Percentiles rank a stretch among this genome's conserved stretches.
These are phyloP conservation scores for Bovichtus variegatus DNA, from an alignment of 2,797 vertebrate species.

Conservation along the genomic window DNA sequence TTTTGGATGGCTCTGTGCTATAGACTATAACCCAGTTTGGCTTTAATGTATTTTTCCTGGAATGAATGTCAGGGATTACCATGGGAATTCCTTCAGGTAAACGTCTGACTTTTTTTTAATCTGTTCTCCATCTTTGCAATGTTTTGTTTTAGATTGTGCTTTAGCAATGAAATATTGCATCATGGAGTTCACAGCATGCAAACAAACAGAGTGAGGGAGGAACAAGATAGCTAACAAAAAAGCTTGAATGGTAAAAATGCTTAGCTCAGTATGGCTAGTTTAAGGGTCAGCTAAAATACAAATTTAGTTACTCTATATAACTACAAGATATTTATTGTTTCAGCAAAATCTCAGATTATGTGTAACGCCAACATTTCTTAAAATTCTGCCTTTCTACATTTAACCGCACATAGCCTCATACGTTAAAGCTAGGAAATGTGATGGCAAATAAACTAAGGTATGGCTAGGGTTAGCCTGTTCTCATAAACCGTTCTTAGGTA, in stretches of 20 bases:
- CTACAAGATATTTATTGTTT: no score
- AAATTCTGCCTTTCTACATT: not conserved
- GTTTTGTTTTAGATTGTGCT: constrained; percentile 1
- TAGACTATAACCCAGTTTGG: constrained; percentile 21
- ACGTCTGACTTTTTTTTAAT: not conserved
- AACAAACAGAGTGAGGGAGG: not conserved
- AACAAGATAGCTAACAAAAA: not conserved
- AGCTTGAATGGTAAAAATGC: not conserved
- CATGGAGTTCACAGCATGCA: not conserved
- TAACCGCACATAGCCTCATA: not conserved
- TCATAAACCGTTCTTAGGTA: no score
- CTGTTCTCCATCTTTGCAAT: not conserved
- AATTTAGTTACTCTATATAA: not conserved
- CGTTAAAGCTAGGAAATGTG: no score
- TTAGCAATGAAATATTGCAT: not conserved
- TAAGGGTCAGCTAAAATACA: not conserved
- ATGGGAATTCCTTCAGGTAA: constrained; percentile 8
- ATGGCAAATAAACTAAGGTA: not conserved
- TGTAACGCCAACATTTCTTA: not conserved
- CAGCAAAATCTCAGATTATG: not conserved
- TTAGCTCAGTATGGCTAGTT: not conserved
- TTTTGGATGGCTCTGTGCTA: constrained; percentile 7
- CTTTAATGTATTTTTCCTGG: constrained; percentile 18
- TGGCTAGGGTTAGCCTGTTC: no score
- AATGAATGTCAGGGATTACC: constrained; percentile 17